phyloP scores from a whole-genome alignment of 2,797 vertebrate species.

The Sebastes taczanowskii region DNA sequence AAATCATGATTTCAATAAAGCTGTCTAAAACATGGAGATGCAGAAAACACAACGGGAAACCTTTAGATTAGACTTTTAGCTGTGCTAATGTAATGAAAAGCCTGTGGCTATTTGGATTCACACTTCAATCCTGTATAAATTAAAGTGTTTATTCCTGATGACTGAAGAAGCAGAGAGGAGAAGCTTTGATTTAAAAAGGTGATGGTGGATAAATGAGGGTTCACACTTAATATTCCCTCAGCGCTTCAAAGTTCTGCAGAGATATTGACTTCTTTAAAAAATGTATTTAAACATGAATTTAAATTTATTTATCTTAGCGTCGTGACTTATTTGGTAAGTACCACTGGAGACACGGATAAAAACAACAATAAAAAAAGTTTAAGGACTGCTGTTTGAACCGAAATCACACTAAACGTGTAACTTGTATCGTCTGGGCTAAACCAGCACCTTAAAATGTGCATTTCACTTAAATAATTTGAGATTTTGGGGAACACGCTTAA shows the following conservation, averaged over 20 bases:
- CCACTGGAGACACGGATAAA: neutral
- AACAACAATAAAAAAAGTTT: neutral
- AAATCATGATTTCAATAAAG: neutral
- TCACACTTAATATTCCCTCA: neutral
- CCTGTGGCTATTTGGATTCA: neutral
- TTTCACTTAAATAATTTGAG: neutral
- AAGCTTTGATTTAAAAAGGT: neutral
- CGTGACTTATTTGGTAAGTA: neutral
- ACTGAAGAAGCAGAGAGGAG: neutral
- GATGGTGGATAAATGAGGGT: neutral
- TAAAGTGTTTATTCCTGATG: neutral
- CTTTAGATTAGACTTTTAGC: neutral
- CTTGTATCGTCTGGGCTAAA: neutral
- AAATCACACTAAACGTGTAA: neutral
- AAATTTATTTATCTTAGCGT: neutral
- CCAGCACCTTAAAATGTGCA: neutral
- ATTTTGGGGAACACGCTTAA: neutral
- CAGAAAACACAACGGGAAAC: neutral
- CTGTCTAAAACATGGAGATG: neutral
- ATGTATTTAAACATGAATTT: neutral
- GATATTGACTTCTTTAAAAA: neutral
- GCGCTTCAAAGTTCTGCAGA: neutral
- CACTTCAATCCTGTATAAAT: neutral
- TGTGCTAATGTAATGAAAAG: neutral
- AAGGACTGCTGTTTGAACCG: neutral